Evolutionary conservation across 2,797 vertebrate genomes (phyloP).

Genomic region (Podarcis lilfordi): DNA sequence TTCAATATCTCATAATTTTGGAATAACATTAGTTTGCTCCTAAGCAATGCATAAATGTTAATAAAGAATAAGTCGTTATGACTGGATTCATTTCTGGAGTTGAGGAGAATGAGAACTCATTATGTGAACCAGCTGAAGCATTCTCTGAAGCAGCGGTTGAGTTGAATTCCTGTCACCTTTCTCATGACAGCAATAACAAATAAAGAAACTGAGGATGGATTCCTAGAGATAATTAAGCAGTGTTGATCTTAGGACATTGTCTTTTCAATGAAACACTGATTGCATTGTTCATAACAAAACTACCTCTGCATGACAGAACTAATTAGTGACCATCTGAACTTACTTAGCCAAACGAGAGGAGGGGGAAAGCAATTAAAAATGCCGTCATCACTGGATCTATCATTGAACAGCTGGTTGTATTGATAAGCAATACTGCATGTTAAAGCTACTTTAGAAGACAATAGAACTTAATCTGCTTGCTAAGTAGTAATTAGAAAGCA

Average conservation of each 20-base stretch:
- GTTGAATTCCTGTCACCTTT: conserved; percentile 77
- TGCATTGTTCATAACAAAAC: conserved; percentile 82
- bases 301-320: conserved; percentile 86
- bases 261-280: conserved; percentile 81
- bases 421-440: conserved; percentile 87
- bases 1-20: conserved; percentile 65
- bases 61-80: conserved; percentile 71
- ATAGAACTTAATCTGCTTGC: conserved; percentile 82
- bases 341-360: conserved; percentile 82
- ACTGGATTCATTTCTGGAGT: conserved; percentile 64
- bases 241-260: conserved; percentile 76
- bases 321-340: conserved; percentile 93
- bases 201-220: conserved; percentile 74
- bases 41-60: conserved; percentile 63
- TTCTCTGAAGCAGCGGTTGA: conserved; percentile 69
- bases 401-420: conserved; percentile 84
- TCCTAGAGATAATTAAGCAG: conserved; percentile 78
- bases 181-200: conserved; percentile 73
- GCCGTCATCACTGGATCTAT: conserved; percentile 81
- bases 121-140: conserved; percentile 63
- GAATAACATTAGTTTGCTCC: conserved; percentile 55
- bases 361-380: conserved; percentile 87
- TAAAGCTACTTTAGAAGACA: conserved; percentile 82
- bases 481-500: conserved; percentile 83
- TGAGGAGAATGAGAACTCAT: conserved; percentile 70